Evolutionary conservation across 2,888 invertebrate genomes (phyloP).

Genomic region (Lasioglossum zephyrum): DNA sequence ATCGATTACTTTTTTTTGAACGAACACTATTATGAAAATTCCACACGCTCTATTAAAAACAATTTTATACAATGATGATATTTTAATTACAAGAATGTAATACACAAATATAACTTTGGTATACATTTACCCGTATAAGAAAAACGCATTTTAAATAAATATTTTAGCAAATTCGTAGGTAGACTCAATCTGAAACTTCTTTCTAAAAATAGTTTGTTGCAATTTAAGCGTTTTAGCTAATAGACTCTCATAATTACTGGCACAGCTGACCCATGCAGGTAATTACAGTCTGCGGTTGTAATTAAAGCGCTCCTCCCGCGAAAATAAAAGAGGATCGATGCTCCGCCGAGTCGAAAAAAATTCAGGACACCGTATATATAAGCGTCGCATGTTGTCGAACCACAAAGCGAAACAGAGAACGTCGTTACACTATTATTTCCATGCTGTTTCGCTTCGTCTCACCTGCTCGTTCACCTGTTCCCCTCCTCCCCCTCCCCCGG

Average conservation of each 20-base stretch:
- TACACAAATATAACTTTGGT: neutral
- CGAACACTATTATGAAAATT: neutral
- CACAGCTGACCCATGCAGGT: neutral
- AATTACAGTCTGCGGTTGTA: neutral
- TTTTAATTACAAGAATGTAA: neutral
- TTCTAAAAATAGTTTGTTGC: neutral
- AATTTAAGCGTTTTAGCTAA: neutral
- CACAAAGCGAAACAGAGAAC: conserved; percentile 79
- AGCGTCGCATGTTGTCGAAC: conserved; percentile 77
- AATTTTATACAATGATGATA: neutral
- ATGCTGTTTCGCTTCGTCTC: conserved; percentile 75
- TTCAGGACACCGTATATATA: conserved; percentile 70
- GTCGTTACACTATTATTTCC: conserved; percentile 79
- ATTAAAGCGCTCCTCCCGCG: neutral
- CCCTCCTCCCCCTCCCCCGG: conserved; percentile 40
- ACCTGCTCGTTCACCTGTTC: conserved; percentile 66
- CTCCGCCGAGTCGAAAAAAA: neutral
- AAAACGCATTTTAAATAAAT: neutral
- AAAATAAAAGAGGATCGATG: conserved; percentile 8
- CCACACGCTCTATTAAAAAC: neutral
- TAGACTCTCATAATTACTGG: neutral
- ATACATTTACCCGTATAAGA: neutral
- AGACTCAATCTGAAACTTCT: neutral
- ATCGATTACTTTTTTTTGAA: neutral
- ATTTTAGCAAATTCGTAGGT: neutral